Evolutionary conservation across 1,140 invertebrate genomes (phyloP).

Genomic region (Homalodisca vitripennis): DNA sequence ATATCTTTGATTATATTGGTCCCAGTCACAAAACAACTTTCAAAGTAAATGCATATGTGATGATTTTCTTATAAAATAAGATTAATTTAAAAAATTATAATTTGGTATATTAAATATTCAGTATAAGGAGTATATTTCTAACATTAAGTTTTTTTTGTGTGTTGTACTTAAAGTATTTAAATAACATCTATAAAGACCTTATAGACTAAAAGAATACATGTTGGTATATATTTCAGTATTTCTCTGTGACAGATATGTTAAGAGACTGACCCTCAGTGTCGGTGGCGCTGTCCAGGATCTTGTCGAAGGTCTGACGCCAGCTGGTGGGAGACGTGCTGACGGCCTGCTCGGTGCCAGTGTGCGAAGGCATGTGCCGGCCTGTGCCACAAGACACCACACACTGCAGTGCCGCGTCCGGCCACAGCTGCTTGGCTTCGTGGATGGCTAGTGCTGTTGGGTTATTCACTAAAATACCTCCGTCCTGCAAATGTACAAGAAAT

Average conservation of each 20-base stretch:
- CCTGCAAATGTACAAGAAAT: too few relatives aligned
- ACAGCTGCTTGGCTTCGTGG: slow-evolving; percentile 83
- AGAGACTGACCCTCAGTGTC: slow-evolving; percentile 86
- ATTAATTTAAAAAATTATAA: too few relatives aligned
- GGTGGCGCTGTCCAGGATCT: slow-evolving; percentile 86
- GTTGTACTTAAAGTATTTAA: background rate
- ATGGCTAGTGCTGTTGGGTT: slow-evolving; percentile 89
- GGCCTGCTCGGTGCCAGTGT: slow-evolving; percentile 42
- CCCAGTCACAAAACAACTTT: too few relatives aligned
- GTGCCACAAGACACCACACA: slow-evolving; percentile 90
- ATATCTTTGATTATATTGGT: too few relatives aligned
- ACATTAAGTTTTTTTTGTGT: too few relatives aligned
- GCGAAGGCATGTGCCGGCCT: slow-evolving; percentile 55
- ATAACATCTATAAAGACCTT: background rate
- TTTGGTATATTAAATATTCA: too few relatives aligned
- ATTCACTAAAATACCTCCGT: slow-evolving; percentile 85
- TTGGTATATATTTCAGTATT: too few relatives aligned
- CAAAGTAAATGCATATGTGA: too few relatives aligned
- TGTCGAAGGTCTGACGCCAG: slow-evolving; percentile 79
- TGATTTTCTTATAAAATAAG: too few relatives aligned
- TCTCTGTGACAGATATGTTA: too few relatives aligned
- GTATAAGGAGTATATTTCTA: too few relatives aligned
- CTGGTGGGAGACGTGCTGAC: slow-evolving; percentile 52
- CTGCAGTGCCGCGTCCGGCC: slow-evolving; percentile 76
- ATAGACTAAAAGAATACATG: background rate